phyloP scores from a whole-genome alignment of 2,797 vertebrate species.

The Chelon labrosus region DNA sequence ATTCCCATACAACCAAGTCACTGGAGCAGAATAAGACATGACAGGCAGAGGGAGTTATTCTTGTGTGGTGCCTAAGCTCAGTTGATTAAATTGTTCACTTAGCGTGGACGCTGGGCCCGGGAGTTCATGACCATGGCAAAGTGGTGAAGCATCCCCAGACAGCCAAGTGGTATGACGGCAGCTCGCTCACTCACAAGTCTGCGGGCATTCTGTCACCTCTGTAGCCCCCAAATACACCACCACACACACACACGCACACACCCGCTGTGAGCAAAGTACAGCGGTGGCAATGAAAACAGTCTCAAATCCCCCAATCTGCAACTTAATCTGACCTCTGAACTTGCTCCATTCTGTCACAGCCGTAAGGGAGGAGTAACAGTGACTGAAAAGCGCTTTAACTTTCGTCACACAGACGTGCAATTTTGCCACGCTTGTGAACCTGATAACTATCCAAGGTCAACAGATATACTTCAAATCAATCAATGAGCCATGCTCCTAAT shows the following conservation, averaged over 20 bases:
- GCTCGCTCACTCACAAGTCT: constrained; percentile 34
- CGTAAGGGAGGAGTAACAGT: constrained; percentile 47
- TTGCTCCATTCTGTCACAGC: constrained; percentile 46
- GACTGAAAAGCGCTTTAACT: constrained; percentile 91
- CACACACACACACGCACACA: constrained; percentile 15
- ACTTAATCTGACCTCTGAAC: constrained; percentile 60
- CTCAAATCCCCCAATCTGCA: constrained; percentile 68
- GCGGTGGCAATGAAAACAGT: constrained; percentile 39
- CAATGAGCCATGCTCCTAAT: constrained; percentile 92
- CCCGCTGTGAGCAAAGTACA: constrained; percentile 35
- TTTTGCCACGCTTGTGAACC: constrained; percentile 85
- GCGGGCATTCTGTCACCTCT: constrained; percentile 28
- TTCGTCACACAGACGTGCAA: constrained; percentile 89
- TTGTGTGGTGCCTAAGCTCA: constrained; percentile 57
- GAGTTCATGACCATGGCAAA: constrained; percentile 68
- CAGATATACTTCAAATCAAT: constrained; percentile 96
- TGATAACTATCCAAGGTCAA: constrained; percentile 95
- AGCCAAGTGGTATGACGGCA: constrained; percentile 87
- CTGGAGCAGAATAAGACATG: constrained; percentile 11
- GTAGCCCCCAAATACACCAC: neutral
- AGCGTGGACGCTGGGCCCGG: constrained; percentile 31
- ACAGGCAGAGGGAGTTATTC: constrained; percentile 49
- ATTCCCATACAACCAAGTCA: neutral
- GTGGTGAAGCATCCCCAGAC: constrained; percentile 78
- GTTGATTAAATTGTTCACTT: constrained; percentile 83